Evolutionary conservation across 2,113 vertebrate genomes (phyloP), one percentile per base, ranked within the genome.

Genomic region (Triplophysa tibetana): DNA sequence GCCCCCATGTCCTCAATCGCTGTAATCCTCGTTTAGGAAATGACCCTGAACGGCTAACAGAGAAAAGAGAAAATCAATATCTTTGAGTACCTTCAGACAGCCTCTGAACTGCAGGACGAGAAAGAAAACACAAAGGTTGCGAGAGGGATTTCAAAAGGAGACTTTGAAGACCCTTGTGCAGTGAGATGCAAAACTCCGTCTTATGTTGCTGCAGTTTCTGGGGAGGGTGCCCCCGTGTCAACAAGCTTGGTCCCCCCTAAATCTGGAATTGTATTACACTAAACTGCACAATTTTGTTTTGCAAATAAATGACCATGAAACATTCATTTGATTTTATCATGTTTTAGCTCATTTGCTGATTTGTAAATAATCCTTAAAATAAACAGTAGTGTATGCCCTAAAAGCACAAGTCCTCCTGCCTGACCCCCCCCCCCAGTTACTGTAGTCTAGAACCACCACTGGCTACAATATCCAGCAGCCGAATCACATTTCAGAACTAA

Each of bases 21-120:
- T 66, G 61, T 79, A 79, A 84, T 84, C 76, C 75, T 62, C 80
- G 75, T 82, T 79, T 79, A 84, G 80, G 70, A 84, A 84, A 84
- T 79, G 77, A 74, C 77, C 65, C 38, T 66, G 83, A 75, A 63
- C 43, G 74, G 41, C 41, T 78, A 82, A 48, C 62, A 82, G 75
- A 79, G 80, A 50, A 38, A 82, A 82, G 75, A 66, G 61, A 45
- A 61, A 84, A 84, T 84, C 83, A 29, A 82, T 84, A 77, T 70
- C 50, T 65, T 81, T 70, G 50, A 76, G 56, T 43, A 66, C 41
- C 70, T 23, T 76, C 66, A 75, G 83, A 33, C 43, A 38, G 58
- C 33, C 45, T 78, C 64, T 78, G 50, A 75, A 78, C 79, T 65
- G 79, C 24, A 64, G 45, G 75, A 62, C 61, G 29, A 79, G 72